A percentile compares a stretch with the other conserved stretches of the same genome.
Evolutionary conservation across 2,888 invertebrate species (phyloP).

Genomic region (Prosapia bicincta): DNA sequence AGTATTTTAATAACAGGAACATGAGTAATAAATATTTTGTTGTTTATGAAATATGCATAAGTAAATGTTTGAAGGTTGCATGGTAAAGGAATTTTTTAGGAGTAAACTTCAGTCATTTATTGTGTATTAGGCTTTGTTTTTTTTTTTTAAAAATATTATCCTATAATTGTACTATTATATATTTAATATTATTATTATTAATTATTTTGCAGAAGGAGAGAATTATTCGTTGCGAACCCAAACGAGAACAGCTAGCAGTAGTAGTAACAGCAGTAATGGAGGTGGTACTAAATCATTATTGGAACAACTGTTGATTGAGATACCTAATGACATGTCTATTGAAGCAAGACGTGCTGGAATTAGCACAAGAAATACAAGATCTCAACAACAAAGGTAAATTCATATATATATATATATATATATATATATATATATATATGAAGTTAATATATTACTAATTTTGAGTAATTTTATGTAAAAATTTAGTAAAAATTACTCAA

Average conservation of each 20-base stretch:
- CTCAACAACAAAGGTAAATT: conserved; percentile 37
- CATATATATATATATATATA: background rate
- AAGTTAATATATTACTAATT: too few species aligned
- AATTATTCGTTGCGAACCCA: background rate
- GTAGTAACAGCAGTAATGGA: background rate
- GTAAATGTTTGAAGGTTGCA: too few species aligned
- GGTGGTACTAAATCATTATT: conserved; percentile 44
- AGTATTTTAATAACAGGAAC: too few species aligned
- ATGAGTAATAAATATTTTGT: too few species aligned
- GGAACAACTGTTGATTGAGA: conserved; percentile 81
- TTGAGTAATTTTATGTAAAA: background rate
- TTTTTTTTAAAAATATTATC: too few species aligned
- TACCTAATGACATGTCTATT: conserved; percentile 60
- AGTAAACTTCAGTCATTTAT: too few species aligned
- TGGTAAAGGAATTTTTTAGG: too few species aligned
- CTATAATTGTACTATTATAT: too few species aligned
- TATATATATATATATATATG: conserved; percentile 9
- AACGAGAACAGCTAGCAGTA: background rate
- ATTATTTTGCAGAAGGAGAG: background rate
- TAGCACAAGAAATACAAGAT: conserved; percentile 45
- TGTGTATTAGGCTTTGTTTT: too few species aligned
- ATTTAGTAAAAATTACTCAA: too few species aligned
- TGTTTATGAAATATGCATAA: too few species aligned
- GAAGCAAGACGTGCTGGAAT: conserved; percentile 47
- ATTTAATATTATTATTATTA: too few species aligned